phyloP scores from a whole-genome alignment of 2,888 invertebrate species.

The Sympetrum striolatum region DNA sequence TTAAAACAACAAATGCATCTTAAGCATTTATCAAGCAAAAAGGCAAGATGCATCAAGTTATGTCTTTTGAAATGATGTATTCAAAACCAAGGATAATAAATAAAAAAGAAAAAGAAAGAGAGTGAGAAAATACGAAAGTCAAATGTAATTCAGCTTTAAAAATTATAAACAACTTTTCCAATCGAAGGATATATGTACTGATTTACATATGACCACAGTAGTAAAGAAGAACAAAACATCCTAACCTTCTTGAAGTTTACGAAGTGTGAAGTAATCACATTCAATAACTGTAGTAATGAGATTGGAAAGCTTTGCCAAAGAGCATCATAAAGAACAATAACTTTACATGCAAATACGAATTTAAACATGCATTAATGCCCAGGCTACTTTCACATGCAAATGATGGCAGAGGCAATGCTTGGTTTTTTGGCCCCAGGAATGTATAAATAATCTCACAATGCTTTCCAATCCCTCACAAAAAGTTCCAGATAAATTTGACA shows the following conservation, averaged over 20 bases:
- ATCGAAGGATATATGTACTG: conserved; percentile 9
- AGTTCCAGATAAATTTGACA: conserved; percentile 25
- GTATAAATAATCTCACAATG: conserved; percentile 4
- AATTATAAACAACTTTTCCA: conserved; percentile 25
- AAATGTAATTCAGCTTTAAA: conserved; percentile 23
- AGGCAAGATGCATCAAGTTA: conserved; percentile 5
- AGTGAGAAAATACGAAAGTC: conserved; percentile 15
- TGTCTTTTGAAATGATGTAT: background rate
- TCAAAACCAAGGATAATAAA: background rate
- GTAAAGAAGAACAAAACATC: conserved; percentile 3
- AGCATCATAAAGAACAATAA: conserved; percentile 24
- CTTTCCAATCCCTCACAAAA: conserved; percentile 42
- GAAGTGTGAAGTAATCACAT: conserved; percentile 35
- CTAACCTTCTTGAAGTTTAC: conserved; percentile 2
- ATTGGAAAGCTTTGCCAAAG: conserved; percentile 34
- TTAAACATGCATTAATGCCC: conserved; percentile 39
- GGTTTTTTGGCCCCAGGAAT: conserved; percentile 42
- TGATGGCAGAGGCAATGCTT: conserved; percentile 36
- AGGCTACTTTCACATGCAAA: conserved; percentile 36
- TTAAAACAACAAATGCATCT: conserved; percentile 58
- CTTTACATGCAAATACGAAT: conserved; percentile 29
- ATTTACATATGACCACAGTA: conserved; percentile 23
- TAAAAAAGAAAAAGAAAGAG: conserved; percentile 1
- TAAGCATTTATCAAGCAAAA: conserved; percentile 54
- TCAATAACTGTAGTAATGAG: conserved; percentile 24